Evolutionary conservation across 2,113 vertebrate species (phyloP).

Genomic region (Apteryx owenii): DNA sequence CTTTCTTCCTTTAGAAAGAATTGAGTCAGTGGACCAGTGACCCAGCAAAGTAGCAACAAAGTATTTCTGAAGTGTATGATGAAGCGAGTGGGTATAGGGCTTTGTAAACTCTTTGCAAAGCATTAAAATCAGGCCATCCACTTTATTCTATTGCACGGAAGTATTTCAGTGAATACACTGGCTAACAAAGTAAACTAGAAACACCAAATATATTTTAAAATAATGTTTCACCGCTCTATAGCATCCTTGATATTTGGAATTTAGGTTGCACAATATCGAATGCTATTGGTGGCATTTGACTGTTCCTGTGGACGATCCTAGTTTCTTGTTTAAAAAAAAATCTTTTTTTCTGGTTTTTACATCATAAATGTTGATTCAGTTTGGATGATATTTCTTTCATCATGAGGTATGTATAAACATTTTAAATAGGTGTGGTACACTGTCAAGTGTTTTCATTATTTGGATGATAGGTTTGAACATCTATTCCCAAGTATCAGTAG

Average conservation of each 20-base stretch:
- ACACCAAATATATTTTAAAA: slow-evolving; percentile 21
- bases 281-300: not conserved
- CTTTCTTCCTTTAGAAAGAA: not conserved
- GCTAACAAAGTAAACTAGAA: not conserved
- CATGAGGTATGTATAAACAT: slow-evolving; percentile 60
- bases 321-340: not conserved
- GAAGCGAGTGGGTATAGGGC: not conserved
- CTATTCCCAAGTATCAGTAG: slow-evolving; percentile 68
- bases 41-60: not conserved
- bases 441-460: slow-evolving; percentile 76
- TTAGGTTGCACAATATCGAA: slow-evolving; percentile 11
- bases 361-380: slow-evolving; percentile 2
- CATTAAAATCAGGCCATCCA: not conserved
- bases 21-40: not conserved
- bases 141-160: not conserved
- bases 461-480: slow-evolving; percentile 59
- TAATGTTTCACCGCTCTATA: not conserved
- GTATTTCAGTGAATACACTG: not conserved
- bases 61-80: not conserved
- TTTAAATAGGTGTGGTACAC: slow-evolving; percentile 74
- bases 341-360: not conserved
- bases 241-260: slow-evolving; percentile 24
- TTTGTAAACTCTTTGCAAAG: not conserved
- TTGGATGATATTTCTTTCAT: slow-evolving; percentile 53
- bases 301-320: not conserved